phyloP scores from a whole-genome alignment of 2,888 invertebrate genomes.

The Julus scanicus region DNA sequence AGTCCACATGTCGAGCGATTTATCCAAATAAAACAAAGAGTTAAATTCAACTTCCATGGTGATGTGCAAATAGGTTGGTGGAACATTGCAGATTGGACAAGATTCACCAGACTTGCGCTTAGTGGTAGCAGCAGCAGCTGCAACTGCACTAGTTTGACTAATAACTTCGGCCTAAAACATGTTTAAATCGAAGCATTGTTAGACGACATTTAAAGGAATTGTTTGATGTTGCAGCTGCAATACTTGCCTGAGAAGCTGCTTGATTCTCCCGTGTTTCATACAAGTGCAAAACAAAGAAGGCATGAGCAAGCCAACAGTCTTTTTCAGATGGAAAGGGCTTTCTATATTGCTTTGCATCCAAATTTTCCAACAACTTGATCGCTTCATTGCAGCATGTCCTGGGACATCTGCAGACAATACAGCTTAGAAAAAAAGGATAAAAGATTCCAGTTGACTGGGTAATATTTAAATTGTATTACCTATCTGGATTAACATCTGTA shows the following conservation, averaged over 20 bases:
- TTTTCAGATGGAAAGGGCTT: neutral
- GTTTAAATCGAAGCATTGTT: neutral
- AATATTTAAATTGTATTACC: neutral
- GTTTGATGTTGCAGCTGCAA: neutral
- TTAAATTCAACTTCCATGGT: conserved; percentile 38
- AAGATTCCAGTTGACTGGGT: neutral
- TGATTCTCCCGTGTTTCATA: conserved; percentile 34
- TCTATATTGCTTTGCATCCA: neutral
- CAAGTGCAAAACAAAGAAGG: conserved; percentile 42
- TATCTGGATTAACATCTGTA: neutral
- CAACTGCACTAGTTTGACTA: neutral
- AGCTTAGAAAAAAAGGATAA: neutral
- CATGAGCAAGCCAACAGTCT: conserved; percentile 14
- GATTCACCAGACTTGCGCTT: neutral
- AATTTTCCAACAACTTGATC: conserved; percentile 15
- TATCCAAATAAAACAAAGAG: conserved; percentile 19
- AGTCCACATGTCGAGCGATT: conserved; percentile 23
- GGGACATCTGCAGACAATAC: conserved; percentile 8
- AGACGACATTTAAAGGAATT: neutral
- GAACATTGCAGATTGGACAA: neutral
- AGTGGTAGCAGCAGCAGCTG: neutral
- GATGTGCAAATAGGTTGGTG: conserved; percentile 10
- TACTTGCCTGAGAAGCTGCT: conserved; percentile 22
- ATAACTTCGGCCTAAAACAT: neutral
- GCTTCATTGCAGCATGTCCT: neutral